phyloP scores from a whole-genome alignment of 2,888 invertebrate genomes.

The Heteromyza rotundicornis region DNA sequence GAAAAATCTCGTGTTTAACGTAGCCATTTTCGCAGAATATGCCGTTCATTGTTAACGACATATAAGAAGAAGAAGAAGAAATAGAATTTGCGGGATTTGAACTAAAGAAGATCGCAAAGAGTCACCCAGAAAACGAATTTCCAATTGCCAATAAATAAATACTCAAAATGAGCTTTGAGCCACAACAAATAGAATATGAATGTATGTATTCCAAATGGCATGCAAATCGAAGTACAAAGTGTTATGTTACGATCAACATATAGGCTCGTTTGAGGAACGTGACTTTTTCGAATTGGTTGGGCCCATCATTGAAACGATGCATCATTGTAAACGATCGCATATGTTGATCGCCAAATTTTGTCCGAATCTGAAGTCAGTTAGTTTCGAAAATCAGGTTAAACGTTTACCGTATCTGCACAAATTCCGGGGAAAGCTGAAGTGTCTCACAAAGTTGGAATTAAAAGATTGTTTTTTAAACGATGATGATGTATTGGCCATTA shows the following conservation, averaged over 20 bases:
- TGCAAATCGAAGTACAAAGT: slow-evolving; percentile 22
- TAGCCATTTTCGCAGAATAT: too few species aligned
- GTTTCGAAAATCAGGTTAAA: slow-evolving; percentile 15
- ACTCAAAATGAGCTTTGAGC: too few species aligned
- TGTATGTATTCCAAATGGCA: slow-evolving; percentile 21
- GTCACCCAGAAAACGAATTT: too few species aligned
- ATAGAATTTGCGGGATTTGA: too few species aligned
- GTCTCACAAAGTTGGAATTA: slow-evolving; percentile 13
- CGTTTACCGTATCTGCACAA: slow-evolving; percentile 7
- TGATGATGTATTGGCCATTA: slow-evolving; percentile 7
- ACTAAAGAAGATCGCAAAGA: too few species aligned
- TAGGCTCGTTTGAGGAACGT: slow-evolving; percentile 19
- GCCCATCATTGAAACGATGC: slow-evolving; percentile 16
- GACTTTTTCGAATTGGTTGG: slow-evolving; percentile 29
- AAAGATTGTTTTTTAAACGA: slow-evolving; percentile 20
- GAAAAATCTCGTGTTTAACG: too few species aligned
- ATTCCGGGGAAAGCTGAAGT: slow-evolving; percentile 3
- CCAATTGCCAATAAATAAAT: too few species aligned
- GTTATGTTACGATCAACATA: neutral
- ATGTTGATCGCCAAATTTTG: slow-evolving; percentile 23
- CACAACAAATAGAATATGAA: too few species aligned
- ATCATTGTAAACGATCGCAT: slow-evolving; percentile 17
- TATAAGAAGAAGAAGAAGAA: too few species aligned
- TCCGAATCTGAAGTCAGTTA: slow-evolving; percentile 13
- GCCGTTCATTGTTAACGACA: too few species aligned